Base-by-base conservation (phyloP, 2,888 invertebrate genomes). In the Dinocampus coccinellae region DNA sequence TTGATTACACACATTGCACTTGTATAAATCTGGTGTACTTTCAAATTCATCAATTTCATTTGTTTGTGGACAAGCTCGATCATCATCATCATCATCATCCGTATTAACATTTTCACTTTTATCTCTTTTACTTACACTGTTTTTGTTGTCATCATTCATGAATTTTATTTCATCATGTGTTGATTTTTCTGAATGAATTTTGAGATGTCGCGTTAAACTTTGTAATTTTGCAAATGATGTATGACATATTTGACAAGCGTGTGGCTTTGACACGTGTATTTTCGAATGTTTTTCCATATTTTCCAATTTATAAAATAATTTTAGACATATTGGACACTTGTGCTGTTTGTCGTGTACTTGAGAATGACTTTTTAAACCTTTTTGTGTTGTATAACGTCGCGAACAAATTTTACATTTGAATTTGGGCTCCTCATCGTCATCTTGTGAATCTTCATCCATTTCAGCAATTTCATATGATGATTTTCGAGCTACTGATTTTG, bases 1-100 rank as follows among this genome's bases (percentile, higher is more conserved):
- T 70, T 87, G 85, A 60, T 82, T 80, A 68, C 87, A 87, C 58
- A 81, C 78, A 39, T 87, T 82, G 61, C 87, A 87, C 69, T 86
- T 87, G 73, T 85, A 87, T 62, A 86, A 76, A 34, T 82, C 83
- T n/a, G 84, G 84, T 29, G 83, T 80, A 64, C 82, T 81, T 10
- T 79, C 79, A 61, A 83, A 79, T 60, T 84, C 83, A 29, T 82
- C 80, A 0, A 76, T 73, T 53, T 80, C 80, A 16, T 81, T 81
- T 0, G 75, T 57, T 11, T 58, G 63, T 13, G 29, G 11, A 10
- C 70, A 16, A 13, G 53, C 70, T 26, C 73, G 78, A 42, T 81
- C 81, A 34, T 83, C 81, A 6, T 84, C 83, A 10, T 81, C 81
- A 29, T 29, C 29, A 34, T 83, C 81, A 3, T 84, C 84, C 7